Base-by-base conservation (phyloP, 2,888 invertebrate species). In the Heteromurus nitidus region DNA sequence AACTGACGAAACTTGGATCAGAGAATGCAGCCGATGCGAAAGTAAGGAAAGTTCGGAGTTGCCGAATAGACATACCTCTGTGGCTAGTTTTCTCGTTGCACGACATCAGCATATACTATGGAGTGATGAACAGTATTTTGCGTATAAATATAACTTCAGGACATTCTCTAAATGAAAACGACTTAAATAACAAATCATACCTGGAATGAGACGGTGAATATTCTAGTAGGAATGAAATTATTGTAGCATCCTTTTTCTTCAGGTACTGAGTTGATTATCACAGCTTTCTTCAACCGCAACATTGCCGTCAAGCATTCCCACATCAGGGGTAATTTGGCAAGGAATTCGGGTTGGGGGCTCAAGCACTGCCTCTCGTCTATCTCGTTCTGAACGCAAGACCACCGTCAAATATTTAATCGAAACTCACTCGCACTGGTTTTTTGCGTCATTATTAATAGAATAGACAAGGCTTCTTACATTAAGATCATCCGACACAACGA, bases 201-300 rank as follows among this genome's bases (percentile, higher is more conserved):
- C 74, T 86, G 85, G 81, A 87, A 87, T 24, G 87, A 87, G 13
- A 85, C 75, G 2, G 86, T 86, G 58, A 87, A 86, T 9, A 87
- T 83, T 69, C 74, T 84, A 3, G 86, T 86, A 28, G 86, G 86
- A 81, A 87, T 85, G 72, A 86, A 86, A 68, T 87, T 86, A 72
- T 85, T 84, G 47, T 67, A 65, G 70, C 70, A 82, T 36, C 50
- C 82, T 64, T 82, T 80, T 1, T 84, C 83, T 11, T 83, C 80
- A 62, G 82, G 75, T 42, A 31, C 65, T 31, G 65, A 67, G 53
- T 75, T 58, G 36, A 81, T 62, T 60, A 85, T 84, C 80, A 85
- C 81, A 77, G 79, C 65, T 20, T 74, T 83, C 67, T 86, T 87
- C 44, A 86, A 68, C 1, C 26, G 55, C 16, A 87, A 73, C 82